Conservation (phyloP, 2,888 invertebrate species). For the Drosophila austrosaltans region DNA sequence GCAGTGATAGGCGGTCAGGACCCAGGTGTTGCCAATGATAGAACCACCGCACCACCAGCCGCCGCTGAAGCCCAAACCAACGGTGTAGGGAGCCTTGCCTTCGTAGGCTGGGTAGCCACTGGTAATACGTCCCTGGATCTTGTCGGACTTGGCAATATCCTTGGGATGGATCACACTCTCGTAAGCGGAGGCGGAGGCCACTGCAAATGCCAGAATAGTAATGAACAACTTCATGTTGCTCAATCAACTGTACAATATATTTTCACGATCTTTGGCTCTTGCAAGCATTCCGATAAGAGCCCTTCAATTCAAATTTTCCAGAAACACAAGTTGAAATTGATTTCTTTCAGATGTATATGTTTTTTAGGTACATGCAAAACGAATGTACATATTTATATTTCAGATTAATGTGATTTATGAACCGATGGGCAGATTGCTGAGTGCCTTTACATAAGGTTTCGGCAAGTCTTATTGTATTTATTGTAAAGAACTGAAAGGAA, state of each 20-base stretch:
- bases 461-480: neutral
- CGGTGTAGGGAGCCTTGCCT: slow-evolving; percentile 43
- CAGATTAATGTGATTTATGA: neutral
- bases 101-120: slow-evolving; percentile 37
- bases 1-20: slow-evolving; percentile 68
- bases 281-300: slow-evolving; percentile 65
- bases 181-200: slow-evolving; percentile 36
- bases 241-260: neutral
- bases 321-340: neutral
- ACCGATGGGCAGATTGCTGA: neutral
- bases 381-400: neutral
- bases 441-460: neutral
- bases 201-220: slow-evolving; percentile 39
- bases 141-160: slow-evolving; percentile 35
- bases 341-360: neutral
- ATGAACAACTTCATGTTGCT: slow-evolving; percentile 42
- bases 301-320: slow-evolving; percentile 55
- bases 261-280: slow-evolving; percentile 28
- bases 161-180: slow-evolving; percentile 32
- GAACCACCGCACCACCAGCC: slow-evolving; percentile 62
- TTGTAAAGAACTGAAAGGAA: neutral
- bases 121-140: slow-evolving; percentile 41
- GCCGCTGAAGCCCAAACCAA: slow-evolving; percentile 40
- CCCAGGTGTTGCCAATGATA: slow-evolving; percentile 48
- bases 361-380: neutral